Conservation (phyloP, 2,888 invertebrate genomes). For the Habrosyne pyritoides region DNA sequence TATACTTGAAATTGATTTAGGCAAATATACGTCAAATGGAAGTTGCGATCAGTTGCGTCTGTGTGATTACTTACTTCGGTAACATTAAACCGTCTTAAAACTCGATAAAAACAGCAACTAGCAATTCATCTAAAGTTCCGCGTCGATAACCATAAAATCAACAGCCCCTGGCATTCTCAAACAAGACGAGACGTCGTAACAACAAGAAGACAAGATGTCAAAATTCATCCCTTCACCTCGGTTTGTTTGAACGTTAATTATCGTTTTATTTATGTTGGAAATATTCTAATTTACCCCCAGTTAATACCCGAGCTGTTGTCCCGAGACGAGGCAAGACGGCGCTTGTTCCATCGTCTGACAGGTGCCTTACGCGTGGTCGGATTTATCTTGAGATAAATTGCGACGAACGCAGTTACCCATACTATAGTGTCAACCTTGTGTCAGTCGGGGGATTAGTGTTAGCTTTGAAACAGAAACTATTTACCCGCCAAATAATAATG, state of each 20-base stretch:
- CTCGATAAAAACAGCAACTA: not conserved
- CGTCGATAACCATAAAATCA: constrained; percentile 15
- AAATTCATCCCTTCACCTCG: constrained; percentile 63
- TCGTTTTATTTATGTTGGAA: constrained; percentile 72
- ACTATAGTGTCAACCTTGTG: constrained; percentile 39
- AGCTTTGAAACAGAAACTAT: not conserved
- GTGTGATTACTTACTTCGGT: not conserved
- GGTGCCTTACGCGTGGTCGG: constrained; percentile 73
- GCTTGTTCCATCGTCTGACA: constrained; percentile 68
- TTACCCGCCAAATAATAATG: not conserved
- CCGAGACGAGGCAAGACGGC: constrained; percentile 63
- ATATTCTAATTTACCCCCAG: constrained; percentile 71
- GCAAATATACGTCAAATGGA: too few relatives aligned
- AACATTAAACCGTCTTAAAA: not conserved
- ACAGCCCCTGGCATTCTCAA: constrained; percentile 26
- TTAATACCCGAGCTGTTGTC: constrained; percentile 53
- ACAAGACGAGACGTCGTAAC: constrained; percentile 48
- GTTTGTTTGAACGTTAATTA: constrained; percentile 74
- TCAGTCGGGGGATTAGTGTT: constrained; percentile 23
- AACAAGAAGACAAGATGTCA: constrained; percentile 64
- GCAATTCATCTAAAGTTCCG: not conserved
- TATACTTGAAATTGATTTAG: not conserved
- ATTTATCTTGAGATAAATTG: constrained; percentile 75
- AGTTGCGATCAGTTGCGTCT: too few relatives aligned
- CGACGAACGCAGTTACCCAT: constrained; percentile 35